These are phyloP conservation scores for Protaetia brevitarsis DNA, from an alignment of 1,140 invertebrate genomes.

Conservation along the genomic window DNA sequence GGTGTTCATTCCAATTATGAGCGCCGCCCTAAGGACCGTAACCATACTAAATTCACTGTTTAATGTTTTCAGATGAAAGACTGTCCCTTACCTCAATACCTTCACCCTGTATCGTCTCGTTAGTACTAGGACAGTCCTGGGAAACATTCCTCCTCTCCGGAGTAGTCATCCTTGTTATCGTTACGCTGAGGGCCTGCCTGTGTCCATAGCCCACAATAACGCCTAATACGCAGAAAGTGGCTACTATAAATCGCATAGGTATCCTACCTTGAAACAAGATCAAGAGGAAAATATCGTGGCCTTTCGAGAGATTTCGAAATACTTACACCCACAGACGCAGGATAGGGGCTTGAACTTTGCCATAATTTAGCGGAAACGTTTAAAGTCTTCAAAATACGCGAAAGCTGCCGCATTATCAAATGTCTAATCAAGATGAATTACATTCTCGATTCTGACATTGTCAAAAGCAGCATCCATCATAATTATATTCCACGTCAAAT, in stretches of 20 bases:
- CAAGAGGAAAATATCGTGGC: neutral
- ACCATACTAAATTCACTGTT: neutral
- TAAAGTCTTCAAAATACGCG: too few relatives aligned
- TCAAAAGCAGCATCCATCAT: too few relatives aligned
- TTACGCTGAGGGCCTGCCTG: neutral
- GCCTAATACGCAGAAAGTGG: neutral
- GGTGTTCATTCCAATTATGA: neutral
- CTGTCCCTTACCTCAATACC: neutral
- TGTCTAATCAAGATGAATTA: too few relatives aligned
- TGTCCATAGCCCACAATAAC: conserved; percentile 7
- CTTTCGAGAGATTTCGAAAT: neutral
- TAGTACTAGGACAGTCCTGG: neutral
- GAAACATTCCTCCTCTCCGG: neutral
- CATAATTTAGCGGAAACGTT: too few relatives aligned
- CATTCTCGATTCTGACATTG: too few relatives aligned
- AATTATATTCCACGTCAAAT: too few relatives aligned
- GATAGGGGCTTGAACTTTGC: neutral
- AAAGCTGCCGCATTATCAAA: too few relatives aligned
- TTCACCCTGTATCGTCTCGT: neutral
- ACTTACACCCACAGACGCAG: neutral
- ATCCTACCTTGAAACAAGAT: neutral
- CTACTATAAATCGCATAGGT: neutral
- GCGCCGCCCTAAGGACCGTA: conserved; percentile 1
- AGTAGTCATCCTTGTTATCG: neutral
- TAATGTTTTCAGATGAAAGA: neutral